Base-by-base conservation (phyloP, 2,113 vertebrate genomes). In the Dicaeum eximium region DNA sequence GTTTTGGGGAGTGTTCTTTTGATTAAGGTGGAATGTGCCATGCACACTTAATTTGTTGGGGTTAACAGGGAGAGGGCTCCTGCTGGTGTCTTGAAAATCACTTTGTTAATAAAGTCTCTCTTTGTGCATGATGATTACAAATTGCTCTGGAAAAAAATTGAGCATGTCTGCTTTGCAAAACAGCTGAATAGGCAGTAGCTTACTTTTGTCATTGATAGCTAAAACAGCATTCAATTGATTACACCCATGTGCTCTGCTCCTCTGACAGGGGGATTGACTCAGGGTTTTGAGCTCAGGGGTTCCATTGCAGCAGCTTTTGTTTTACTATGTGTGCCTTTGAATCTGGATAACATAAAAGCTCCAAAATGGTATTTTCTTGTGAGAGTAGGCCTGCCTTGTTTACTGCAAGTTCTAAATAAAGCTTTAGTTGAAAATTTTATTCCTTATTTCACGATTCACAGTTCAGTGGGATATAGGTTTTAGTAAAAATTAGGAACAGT, bases 21-120 rank as follows among this genome's bases (percentile, higher is more conserved):
- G 62, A 90, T 94, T 88, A 96, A 71, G 48, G 28, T 87, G 78
- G 77, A 97, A 96, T 94, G 88, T 91, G 80, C 71, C 60, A 35
- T 0, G 0, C 24, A 81, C 15, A 10, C 8, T 51, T 66, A 79
- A 71, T 88, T 92, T 85, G 57, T 44, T n/a, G 6, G 81, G 22
- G 25, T 85, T 72, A 70, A 50, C 54, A 58, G 37, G 48, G 58
- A 45, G 62, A 35, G 7, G 6, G 28, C 22, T 94, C 17, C 69
- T 81, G 53, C 74, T 90, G 64, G 27, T 84, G 45, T 58, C 45
- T 67, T 65, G 67, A 90, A 91, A 82, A 79, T 44, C 2, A 2
- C 3, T 13, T 58, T 12, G 2, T 66, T 86, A 82, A 77, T 80
- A 80, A 84, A 88, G 18, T 51, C 71, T 86, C 73, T 33, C 70